Conservation (phyloP, 92 coral and sea anemone genomes). For the Parazoanthus darwini region DNA sequence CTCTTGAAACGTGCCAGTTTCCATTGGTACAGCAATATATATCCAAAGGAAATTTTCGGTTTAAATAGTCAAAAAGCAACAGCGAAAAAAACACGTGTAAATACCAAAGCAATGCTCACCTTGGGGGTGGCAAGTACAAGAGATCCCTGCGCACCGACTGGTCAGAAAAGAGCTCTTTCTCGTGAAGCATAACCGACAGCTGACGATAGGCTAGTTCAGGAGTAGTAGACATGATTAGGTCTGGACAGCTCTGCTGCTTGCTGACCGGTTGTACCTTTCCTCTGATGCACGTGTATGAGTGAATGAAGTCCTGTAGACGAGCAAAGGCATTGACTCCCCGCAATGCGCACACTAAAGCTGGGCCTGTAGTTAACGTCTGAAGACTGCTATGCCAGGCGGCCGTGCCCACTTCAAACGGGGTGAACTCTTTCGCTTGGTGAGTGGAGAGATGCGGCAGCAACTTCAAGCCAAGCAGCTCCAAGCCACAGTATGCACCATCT, state of each 20-base stretch:
- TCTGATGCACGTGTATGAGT: constrained; percentile 29
- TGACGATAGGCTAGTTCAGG: constrained; percentile 95
- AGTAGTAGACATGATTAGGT: constrained; percentile 82
- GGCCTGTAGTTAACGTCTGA: constrained; percentile 68
- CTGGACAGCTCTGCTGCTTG: constrained; percentile 59
- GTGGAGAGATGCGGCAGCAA: constrained; percentile 73
- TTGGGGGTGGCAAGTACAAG: constrained; percentile 72
- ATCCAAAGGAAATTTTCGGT: not conserved
- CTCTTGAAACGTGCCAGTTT: too few relatives aligned
- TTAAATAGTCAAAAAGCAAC: not conserved
- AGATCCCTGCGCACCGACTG: constrained; percentile 67
- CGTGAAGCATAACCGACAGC: constrained; percentile 85
- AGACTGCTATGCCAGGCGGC: constrained; percentile 83
- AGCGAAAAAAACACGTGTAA: not conserved
- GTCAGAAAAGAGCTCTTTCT: constrained; percentile 88
- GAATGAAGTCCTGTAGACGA: constrained; percentile 69
- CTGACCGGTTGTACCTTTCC: constrained; percentile 31
- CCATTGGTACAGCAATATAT: too few relatives aligned
- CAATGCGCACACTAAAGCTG: constrained; percentile 79
- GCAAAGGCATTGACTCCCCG: constrained; percentile 83
- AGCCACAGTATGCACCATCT: constrained; percentile 56
- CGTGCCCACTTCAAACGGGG: constrained; percentile 89
- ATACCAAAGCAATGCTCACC: constrained; percentile 30
- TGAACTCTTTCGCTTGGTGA: constrained; percentile 91
- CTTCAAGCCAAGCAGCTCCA: constrained; percentile 90